A percentile compares a stretch with the other conserved stretches of the same genome.
Evolutionary conservation across 2,113 vertebrate genomes (phyloP).

Genomic region (Sigmodon hispidus): DNA sequence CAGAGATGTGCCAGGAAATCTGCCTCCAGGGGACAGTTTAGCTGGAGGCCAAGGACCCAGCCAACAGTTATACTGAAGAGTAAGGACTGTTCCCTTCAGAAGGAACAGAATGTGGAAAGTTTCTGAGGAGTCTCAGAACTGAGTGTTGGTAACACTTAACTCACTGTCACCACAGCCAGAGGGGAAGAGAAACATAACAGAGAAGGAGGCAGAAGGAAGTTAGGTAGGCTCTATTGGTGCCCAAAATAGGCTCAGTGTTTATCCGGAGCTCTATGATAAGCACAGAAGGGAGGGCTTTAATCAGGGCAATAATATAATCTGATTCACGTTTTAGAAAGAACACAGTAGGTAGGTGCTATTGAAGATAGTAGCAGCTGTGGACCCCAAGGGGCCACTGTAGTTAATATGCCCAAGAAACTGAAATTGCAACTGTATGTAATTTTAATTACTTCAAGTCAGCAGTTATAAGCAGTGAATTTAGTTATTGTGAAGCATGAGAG

Average conservation of each 20-base stretch:
- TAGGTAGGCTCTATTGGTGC: neutral
- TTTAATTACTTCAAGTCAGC: neutral
- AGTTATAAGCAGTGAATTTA: neutral
- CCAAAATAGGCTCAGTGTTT: constrained; percentile 16
- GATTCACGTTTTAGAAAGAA: neutral
- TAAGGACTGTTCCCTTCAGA: neutral
- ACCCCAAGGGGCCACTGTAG: neutral
- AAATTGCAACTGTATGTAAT: neutral
- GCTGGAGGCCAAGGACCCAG: neutral
- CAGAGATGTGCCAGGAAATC: neutral
- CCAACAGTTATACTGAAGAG: neutral
- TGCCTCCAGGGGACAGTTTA: neutral
- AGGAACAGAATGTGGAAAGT: neutral
- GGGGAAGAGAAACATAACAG: neutral
- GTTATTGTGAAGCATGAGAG: neutral
- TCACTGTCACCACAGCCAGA: neutral
- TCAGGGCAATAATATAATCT: constrained; percentile 25
- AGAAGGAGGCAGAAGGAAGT: neutral
- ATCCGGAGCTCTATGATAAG: neutral
- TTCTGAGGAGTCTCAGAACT: neutral
- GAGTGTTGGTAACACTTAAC: neutral
- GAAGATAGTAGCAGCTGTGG: neutral
- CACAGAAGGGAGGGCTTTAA: constrained; percentile 7
- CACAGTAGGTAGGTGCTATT: neutral
- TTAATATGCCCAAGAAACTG: neutral